A percentile compares a stretch with the other conserved stretches of the same genome.
These are phyloP conservation scores for Dromiciops gliroides DNA, from an alignment of 2,113 vertebrate species.

Conservation along the genomic window DNA sequence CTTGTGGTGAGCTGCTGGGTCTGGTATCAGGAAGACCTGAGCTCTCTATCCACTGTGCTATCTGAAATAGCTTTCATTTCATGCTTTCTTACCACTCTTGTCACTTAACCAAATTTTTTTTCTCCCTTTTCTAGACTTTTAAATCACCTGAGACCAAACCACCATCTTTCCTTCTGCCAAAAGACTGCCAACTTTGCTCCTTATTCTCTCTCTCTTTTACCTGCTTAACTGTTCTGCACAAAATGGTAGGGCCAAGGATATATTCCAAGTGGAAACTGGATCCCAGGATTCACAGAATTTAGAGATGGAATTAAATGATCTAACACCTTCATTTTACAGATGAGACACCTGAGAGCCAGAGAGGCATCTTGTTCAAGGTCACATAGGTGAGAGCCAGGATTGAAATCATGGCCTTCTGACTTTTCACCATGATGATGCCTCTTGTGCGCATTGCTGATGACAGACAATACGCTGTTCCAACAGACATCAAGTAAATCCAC, in stretches of 20 bases:
- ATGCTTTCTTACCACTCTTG: background rate
- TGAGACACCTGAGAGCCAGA: constrained; percentile 12
- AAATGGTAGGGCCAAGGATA: background rate
- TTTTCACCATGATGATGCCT: background rate
- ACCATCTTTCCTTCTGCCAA: background rate
- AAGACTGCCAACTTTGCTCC: background rate
- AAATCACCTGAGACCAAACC: background rate
- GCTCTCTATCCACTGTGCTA: too few relatives aligned
- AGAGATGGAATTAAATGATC: constrained; percentile 35
- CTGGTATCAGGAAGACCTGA: too few relatives aligned
- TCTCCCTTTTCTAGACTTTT: background rate
- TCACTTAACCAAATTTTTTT: constrained; percentile 29
- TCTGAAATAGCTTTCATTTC: background rate
- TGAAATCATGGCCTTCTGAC: constrained; percentile 42
- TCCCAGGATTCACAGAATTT: background rate
- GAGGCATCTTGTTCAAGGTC: constrained; percentile 8
- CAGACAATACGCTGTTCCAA: background rate
- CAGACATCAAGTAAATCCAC: background rate
- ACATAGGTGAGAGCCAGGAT: constrained; percentile 23
- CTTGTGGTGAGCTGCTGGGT: too few relatives aligned
- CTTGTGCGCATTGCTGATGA: background rate
- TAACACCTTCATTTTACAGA: constrained; percentile 18
- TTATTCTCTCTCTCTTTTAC: constrained; percentile 10
- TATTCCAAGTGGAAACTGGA: constrained; percentile 26
- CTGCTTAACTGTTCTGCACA: background rate